Conservation (phyloP, 2,888 invertebrate species). For the Volucella inflata region DNA sequence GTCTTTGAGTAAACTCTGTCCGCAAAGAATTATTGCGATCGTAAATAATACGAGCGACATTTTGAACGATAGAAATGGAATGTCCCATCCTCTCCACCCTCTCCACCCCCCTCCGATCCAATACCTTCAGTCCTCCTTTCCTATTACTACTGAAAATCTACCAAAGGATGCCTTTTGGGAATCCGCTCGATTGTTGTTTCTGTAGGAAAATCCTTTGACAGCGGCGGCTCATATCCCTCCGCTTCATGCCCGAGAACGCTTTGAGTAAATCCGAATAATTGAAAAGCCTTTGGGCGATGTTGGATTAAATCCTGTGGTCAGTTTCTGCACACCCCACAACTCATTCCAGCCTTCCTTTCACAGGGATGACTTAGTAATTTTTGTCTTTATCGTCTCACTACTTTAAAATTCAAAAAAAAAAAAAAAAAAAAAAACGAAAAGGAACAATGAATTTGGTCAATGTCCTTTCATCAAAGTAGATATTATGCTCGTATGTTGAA, state of each 20-base stretch:
- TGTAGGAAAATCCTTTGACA: conserved; percentile 43
- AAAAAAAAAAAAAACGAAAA: conserved; percentile 79
- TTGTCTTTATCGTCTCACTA: no score
- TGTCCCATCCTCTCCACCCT: background rate
- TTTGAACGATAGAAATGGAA: conserved; percentile 49
- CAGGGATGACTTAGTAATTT: no score
- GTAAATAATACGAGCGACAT: conserved; percentile 65
- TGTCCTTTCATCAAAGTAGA: no score
- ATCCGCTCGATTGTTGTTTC: conserved; percentile 29
- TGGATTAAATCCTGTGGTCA: conserved; percentile 57
- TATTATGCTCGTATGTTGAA: background rate
- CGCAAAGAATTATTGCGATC: conserved; percentile 65
- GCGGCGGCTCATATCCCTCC: conserved; percentile 2
- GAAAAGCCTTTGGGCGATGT: conserved; percentile 37
- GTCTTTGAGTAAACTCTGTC: conserved; percentile 23
- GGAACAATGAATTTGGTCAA: background rate
- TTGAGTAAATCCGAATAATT: conserved; percentile 54
- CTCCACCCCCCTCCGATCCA: no score
- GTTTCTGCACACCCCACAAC: conserved; percentile 11
- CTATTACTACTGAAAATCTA: conserved; percentile 5
- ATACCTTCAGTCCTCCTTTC: background rate
- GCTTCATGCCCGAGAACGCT: conserved; percentile 12
- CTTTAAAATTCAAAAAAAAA: conserved; percentile 31
- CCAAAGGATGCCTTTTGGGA: conserved; percentile 19
- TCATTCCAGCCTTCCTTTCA: no score